Evolutionary conservation across 2,113 vertebrate genomes (phyloP).

Genomic region (Psilopsiagon aurifrons): DNA sequence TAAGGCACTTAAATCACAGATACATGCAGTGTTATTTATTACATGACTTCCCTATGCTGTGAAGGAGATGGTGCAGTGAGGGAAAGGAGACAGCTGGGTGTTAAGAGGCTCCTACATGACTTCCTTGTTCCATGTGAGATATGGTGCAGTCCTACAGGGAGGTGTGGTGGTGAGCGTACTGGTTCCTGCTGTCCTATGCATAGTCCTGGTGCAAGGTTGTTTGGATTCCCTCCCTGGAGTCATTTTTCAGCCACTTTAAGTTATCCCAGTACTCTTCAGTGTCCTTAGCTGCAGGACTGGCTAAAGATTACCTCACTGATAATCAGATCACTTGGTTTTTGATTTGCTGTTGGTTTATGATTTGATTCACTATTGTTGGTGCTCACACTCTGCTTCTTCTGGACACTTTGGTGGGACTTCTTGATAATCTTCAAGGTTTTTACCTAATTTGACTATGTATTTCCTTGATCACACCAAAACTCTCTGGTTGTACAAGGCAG

Average conservation of each 20-base stretch:
- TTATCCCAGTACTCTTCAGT: neutral
- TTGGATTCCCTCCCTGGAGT: neutral
- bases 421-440: neutral
- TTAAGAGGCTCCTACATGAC: neutral
- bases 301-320: neutral
- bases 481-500: neutral
- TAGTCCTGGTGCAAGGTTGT: neutral
- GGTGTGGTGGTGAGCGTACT: accelerated
- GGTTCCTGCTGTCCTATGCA: neutral
- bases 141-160: neutral
- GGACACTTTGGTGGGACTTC: neutral
- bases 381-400: neutral
- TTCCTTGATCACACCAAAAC: neutral
- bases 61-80: neutral
- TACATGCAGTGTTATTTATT: neutral
- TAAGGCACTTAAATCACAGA: neutral
- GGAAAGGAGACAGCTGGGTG: neutral
- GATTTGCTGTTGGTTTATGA: neutral
- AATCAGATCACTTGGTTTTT: accelerated
- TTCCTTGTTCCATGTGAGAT: accelerated
- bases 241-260: neutral
- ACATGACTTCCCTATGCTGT: neutral
- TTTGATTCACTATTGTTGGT: neutral
- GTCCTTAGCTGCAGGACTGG: neutral
- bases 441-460: neutral